Evolutionary conservation across 2,113 vertebrate species (phyloP).

Genomic region (Pionites leucogaster): DNA sequence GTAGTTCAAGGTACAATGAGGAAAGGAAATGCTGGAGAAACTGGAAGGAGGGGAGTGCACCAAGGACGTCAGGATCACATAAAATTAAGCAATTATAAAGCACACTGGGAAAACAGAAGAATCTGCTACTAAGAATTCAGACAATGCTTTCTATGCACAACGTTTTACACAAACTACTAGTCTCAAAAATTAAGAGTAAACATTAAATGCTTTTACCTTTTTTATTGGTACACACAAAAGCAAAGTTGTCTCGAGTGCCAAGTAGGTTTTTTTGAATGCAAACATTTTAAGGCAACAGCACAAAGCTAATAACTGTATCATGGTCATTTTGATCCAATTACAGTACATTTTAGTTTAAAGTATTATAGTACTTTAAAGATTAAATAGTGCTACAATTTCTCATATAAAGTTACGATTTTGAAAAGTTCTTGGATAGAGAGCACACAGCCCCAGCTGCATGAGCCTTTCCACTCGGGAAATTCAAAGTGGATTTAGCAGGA

Average conservation of each 20-base stretch:
- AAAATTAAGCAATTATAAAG: neutral
- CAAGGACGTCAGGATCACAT: neutral
- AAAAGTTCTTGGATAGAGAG: neutral
- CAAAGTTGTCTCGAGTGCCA: neutral
- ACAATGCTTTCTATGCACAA: neutral
- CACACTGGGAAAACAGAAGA: neutral
- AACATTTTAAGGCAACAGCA: neutral
- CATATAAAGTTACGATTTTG: neutral
- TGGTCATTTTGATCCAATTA: neutral
- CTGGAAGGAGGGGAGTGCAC: neutral
- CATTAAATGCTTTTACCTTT: neutral
- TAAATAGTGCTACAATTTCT: neutral
- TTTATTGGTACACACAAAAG: neutral
- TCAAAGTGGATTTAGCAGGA: neutral
- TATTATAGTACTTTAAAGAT: neutral
- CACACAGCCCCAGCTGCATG: accelerated
- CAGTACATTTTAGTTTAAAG: neutral
- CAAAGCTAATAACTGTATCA: neutral
- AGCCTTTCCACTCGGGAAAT: neutral
- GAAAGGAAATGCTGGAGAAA: neutral
- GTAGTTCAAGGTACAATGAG: neutral
- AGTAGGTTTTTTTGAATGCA: neutral
- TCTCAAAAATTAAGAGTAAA: neutral
- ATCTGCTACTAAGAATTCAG: neutral
- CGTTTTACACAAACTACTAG: neutral